These are phyloP conservation scores for Samia ricini DNA, from an alignment of 1,140 invertebrate species.

Conservation along the genomic window DNA sequence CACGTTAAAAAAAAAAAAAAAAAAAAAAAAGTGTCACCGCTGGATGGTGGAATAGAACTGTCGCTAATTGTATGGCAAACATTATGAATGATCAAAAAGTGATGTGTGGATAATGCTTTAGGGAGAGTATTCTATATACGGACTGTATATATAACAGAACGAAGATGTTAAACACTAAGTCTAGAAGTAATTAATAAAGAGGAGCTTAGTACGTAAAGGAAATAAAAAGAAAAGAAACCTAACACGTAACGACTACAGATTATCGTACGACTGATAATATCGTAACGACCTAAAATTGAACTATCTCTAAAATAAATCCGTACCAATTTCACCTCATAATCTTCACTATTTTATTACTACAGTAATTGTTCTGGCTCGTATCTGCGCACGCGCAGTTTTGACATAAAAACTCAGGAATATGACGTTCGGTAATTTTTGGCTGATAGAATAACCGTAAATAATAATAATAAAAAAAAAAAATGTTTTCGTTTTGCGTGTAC, in stretches of 20 bases:
- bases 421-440: slow-evolving; percentile 1
- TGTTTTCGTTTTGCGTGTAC: neutral
- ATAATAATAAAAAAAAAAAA: slow-evolving; percentile 5
- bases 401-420: neutral
- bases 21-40: too few relatives aligned
- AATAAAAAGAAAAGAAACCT: neutral
- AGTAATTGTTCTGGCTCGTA: slow-evolving; percentile 9
- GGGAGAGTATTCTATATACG: too few relatives aligned
- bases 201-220: too few relatives aligned
- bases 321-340: slow-evolving; percentile 4
- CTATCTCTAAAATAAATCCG: neutral
- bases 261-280: neutral
- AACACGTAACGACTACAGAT: neutral
- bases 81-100: too few relatives aligned
- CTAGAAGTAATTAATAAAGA: too few relatives aligned
- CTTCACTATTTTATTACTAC: slow-evolving; percentile 5
- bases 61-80: too few relatives aligned
- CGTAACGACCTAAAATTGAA: neutral
- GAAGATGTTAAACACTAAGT: too few relatives aligned
- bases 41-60: too few relatives aligned
- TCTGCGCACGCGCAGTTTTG: slow-evolving; percentile 1
- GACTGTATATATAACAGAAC: too few relatives aligned
- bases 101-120: too few relatives aligned
- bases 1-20: too few relatives aligned
- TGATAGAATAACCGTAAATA: slow-evolving; percentile 26